A percentile compares a stretch with the other conserved stretches of the same genome.
Conservation (phyloP, 2,888 invertebrate genomes). For the Oxytorus armatus region DNA sequence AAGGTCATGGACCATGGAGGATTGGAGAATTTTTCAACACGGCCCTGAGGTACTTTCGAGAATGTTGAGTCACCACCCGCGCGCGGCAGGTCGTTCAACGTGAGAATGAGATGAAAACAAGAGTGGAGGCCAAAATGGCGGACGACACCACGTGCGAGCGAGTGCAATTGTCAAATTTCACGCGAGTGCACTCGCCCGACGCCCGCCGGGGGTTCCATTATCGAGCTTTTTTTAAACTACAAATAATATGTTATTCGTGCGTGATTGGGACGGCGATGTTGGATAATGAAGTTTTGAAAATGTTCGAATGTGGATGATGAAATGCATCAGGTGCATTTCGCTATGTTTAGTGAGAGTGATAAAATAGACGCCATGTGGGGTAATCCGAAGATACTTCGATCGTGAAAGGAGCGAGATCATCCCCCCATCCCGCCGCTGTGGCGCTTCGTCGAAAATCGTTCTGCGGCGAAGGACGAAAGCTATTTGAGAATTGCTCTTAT, state of each 20-base stretch:
- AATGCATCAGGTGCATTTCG: slow-evolving; percentile 44
- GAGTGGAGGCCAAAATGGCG: slow-evolving; percentile 8
- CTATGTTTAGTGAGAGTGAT: not conserved
- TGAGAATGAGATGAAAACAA: slow-evolving; percentile 45
- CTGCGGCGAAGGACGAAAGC: too few species aligned
- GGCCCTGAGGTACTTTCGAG: slow-evolving; percentile 63
- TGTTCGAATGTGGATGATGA: slow-evolving; percentile 33
- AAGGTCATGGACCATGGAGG: slow-evolving; percentile 42
- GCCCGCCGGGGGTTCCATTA: too few species aligned
- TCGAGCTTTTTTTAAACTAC: not conserved
- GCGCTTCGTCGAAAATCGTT: too few species aligned
- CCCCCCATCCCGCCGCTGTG: too few species aligned
- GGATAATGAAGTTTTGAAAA: not conserved
- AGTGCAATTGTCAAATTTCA: slow-evolving; percentile 23
- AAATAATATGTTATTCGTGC: not conserved
- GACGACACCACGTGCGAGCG: not conserved
- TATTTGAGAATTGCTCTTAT: not conserved
- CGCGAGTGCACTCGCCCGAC: too few species aligned
- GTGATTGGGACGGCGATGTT: not conserved
- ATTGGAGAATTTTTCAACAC: slow-evolving; percentile 15
- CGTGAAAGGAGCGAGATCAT: not conserved
- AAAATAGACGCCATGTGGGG: not conserved
- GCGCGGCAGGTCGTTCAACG: slow-evolving; percentile 61
- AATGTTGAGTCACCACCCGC: slow-evolving; percentile 56
- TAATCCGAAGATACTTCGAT: not conserved